Conservation (phyloP, 2,888 invertebrate genomes). For the Lasioglossum zephyrum region DNA sequence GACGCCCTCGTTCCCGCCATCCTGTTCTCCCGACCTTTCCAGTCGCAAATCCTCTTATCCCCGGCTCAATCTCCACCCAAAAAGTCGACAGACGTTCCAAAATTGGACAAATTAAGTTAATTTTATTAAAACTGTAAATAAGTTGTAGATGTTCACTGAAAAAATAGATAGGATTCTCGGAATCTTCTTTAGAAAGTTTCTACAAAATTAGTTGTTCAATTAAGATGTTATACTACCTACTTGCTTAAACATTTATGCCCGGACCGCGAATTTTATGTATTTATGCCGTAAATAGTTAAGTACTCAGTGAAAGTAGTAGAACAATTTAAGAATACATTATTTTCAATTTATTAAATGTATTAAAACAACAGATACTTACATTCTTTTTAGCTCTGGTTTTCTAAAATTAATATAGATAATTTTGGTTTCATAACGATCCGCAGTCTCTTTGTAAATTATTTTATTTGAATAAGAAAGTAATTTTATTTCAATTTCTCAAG, state of each 20-base stretch:
- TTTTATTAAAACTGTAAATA: neutral
- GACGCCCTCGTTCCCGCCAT: slow-evolving; percentile 36
- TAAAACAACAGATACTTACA: neutral
- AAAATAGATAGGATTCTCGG: neutral
- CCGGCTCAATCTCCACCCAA: neutral
- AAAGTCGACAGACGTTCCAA: neutral
- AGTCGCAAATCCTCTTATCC: slow-evolving; percentile 42
- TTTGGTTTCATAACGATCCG: neutral
- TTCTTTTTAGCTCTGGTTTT: neutral
- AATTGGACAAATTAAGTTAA: neutral
- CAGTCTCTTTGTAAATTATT: neutral
- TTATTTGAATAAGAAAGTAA: neutral
- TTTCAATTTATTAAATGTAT: neutral
- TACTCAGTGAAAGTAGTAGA: neutral
- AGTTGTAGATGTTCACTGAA: neutral
- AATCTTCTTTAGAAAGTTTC: neutral
- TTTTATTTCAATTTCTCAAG: neutral
- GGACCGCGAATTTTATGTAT: neutral
- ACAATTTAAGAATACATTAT: neutral
- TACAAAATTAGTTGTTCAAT: neutral
- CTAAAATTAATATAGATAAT: neutral
- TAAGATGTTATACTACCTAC: neutral
- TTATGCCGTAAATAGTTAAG: neutral
- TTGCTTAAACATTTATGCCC: neutral
- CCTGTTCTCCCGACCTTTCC: slow-evolving; percentile 48